Conservation (phyloP, 2,797 vertebrate genomes). For the Crocodylus rhombifer region DNA sequence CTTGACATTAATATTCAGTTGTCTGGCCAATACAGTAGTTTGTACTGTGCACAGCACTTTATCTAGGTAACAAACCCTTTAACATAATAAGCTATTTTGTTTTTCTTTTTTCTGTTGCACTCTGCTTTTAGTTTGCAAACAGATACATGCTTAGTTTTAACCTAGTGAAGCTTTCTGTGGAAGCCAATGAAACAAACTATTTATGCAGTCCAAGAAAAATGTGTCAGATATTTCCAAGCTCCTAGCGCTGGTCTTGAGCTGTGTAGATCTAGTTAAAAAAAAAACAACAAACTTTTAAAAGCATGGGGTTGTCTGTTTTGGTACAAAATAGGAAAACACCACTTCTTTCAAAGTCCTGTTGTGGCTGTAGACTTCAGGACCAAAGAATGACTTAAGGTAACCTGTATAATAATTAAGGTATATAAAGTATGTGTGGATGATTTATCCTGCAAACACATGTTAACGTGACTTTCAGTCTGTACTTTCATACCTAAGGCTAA, state of each 20-base stretch:
- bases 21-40: not conserved
- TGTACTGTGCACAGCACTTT: not conserved
- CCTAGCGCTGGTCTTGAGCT: not conserved
- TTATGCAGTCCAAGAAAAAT: not conserved
- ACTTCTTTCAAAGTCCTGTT: conserved; percentile 37
- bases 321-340: conserved; percentile 5
- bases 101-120: not conserved
- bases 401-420: not conserved
- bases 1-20: rapidly evolving
- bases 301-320: not conserved
- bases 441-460: not conserved
- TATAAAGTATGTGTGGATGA: not conserved
- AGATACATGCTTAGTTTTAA: not conserved
- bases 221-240: not conserved
- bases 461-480: not conserved
- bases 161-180: not conserved
- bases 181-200: not conserved
- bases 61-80: not conserved
- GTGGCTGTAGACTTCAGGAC: conserved; percentile 1
- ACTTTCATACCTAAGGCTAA: conserved; percentile 30
- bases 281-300: not conserved
- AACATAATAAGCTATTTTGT: not conserved
- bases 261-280: not conserved
- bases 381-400: not conserved
- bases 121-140: not conserved